Evolutionary conservation across 2,113 vertebrate species (phyloP).

Genomic region (Zeus faber): DNA sequence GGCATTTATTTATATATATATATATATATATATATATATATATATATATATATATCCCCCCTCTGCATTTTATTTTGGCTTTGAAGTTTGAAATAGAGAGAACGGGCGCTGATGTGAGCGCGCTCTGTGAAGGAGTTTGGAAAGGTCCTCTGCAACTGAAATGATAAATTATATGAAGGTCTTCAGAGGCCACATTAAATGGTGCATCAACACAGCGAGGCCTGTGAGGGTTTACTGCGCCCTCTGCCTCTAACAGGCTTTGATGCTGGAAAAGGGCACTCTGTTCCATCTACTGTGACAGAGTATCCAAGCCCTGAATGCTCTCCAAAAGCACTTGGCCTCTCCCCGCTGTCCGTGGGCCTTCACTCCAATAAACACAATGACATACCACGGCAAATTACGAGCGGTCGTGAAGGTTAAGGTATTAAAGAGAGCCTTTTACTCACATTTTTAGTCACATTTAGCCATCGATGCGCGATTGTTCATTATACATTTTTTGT

Average conservation of each 20-base stretch:
- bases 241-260: constrained; percentile 40
- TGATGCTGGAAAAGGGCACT: constrained; percentile 51
- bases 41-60: no score
- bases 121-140: constrained; percentile 19
- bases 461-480: no score
- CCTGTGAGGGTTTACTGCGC: constrained; percentile 41
- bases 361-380: no score
- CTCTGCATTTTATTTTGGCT: no score
- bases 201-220: constrained; percentile 54
- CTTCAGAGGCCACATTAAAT: constrained; percentile 60
- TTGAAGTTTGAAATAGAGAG: constrained; percentile 21
- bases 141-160: constrained; percentile 36
- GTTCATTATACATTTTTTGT: no score
- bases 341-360: background rate
- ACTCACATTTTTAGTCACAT: no score
- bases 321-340: constrained; percentile 20
- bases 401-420: no score
- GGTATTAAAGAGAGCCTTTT: no score
- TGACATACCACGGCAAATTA: no score
- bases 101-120: constrained; percentile 24
- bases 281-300: constrained; percentile 49
- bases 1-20: constrained; percentile 13
- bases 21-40: no score
- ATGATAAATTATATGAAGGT: constrained; percentile 63
- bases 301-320: constrained; percentile 30